Base-by-base conservation (phyloP, 2,888 invertebrate species). In the Limnephilus lunatus region DNA sequence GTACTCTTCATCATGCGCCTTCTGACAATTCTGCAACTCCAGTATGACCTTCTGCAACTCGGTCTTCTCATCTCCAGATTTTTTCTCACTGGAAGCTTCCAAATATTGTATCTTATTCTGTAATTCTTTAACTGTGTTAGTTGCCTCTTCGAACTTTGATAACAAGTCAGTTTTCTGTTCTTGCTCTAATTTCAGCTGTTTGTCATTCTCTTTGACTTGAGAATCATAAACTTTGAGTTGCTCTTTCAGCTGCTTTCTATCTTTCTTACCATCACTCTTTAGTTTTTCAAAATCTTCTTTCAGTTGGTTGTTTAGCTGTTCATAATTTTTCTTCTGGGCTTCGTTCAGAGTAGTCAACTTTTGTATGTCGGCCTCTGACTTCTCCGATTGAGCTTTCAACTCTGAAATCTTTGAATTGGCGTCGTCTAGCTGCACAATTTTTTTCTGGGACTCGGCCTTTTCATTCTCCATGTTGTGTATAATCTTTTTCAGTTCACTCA, bases 211-310 rank as follows among this genome's bases (percentile, higher is more conserved):
- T 93, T 95, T 94, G 92, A 95, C 94, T 94, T 95, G 95, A 94
- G 95, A 95, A 93, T 96, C 95, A 92, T 95, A 95, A 32, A 95
- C 97, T 93, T 97, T 97, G 92, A 98, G 94, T 94, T 97, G 97
- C 35, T 95, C 94, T 94, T 96, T 95, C 2, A 97, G 94, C 85
- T 97, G 96, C 90, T 96, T 95, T 94, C 96, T 96, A 80, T 96
- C 95, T 91, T 95, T 95, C 94, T 97, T 97, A 92, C 95, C 95
- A 93, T 96, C 95, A 92, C 95, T 95, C 94, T 95, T 96, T 89
- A 95, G 95, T 94, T 96, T 95, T 91, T 96, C 96, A 94, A 95
- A 95, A 92, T 96, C 95, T 15, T 94, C 91, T 94, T 96, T 95
- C 92, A 96, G 93, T 94, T 96, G 95, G 93, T 95, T 95, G 94